A percentile compares a stretch with the other conserved stretches of the same genome.
Conservation (phyloP, 2,888 invertebrate genomes). For the Lithosia quadra region DNA sequence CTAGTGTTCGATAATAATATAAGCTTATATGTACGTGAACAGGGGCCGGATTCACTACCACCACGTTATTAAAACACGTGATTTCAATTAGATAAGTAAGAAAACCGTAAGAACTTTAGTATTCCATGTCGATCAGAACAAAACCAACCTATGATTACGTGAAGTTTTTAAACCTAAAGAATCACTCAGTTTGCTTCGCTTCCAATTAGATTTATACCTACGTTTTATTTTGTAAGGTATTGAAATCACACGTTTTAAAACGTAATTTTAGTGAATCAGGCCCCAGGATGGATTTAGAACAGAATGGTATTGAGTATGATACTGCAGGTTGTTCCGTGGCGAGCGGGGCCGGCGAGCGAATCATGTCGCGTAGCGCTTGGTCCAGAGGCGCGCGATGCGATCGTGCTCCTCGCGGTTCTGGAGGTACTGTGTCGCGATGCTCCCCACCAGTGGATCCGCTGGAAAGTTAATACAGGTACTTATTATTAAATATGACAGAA, state of each 20-base stretch:
- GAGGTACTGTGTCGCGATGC: constrained; percentile 99
- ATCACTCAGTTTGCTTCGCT: no score
- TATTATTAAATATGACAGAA: neutral
- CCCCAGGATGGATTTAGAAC: constrained; percentile 76
- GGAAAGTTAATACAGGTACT: constrained; percentile 60
- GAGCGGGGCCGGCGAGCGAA: constrained; percentile 71
- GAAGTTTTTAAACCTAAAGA: no score
- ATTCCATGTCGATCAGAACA: no score
- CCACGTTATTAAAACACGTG: no score
- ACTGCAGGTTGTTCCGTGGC: constrained; percentile 65
- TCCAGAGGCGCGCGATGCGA: constrained; percentile 99
- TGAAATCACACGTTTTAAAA: no score
- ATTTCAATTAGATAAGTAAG: no score
- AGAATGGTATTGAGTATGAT: constrained; percentile 80
- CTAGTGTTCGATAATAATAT: constrained; percentile 57
- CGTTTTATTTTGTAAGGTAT: no score
- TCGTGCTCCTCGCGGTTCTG: constrained; percentile 99
- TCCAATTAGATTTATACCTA: no score
- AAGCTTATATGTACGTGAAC: constrained; percentile 75
- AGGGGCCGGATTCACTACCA: constrained; percentile 17
- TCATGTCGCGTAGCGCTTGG: constrained; percentile 98
- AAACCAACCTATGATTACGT: no score
- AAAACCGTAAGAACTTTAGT: no score
- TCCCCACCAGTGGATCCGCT: constrained; percentile 99
- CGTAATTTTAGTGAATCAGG: no score